These are phyloP conservation scores for Neodiprion lecontei DNA, from an alignment of 1,140 invertebrate genomes.

Conservation along the genomic window DNA sequence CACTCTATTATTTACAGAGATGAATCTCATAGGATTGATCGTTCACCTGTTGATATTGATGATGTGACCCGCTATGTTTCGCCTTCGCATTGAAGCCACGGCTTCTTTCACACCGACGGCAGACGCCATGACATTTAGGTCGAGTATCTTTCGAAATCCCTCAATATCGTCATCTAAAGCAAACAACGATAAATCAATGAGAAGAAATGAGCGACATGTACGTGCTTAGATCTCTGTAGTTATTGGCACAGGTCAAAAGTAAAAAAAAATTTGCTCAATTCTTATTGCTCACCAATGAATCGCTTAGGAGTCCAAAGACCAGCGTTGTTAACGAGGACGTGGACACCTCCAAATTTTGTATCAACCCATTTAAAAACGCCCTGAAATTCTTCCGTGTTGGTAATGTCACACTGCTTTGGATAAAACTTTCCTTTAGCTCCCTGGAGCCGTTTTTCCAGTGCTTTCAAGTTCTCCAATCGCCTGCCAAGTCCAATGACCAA, in stretches of 20 bases:
- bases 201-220: neutral
- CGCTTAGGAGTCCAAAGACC: constrained; percentile 58
- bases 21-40: neutral
- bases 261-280: no score
- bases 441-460: constrained; percentile 30
- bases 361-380: constrained; percentile 71
- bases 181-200: constrained; percentile 35
- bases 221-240: constrained; percentile 10
- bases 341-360: constrained; percentile 67
- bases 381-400: constrained; percentile 68
- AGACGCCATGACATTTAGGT: constrained; percentile 73
- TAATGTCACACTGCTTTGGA: constrained; percentile 63
- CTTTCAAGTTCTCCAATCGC: constrained; percentile 59
- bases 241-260: constrained; percentile 13
- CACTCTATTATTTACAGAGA: no score
- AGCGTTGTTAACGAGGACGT: constrained; percentile 80
- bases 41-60: constrained; percentile 66
- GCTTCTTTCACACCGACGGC: constrained; percentile 61
- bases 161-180: constrained; percentile 52
- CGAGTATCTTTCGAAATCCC: constrained; percentile 62
- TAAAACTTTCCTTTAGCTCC: constrained; percentile 39
- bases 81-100: constrained; percentile 56
- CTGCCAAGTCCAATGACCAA: constrained; percentile 67
- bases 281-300: constrained; percentile 41
- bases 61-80: constrained; percentile 60